phyloP scores from a whole-genome alignment of 2,888 invertebrate species.

The Colostygia pectinataria region DNA sequence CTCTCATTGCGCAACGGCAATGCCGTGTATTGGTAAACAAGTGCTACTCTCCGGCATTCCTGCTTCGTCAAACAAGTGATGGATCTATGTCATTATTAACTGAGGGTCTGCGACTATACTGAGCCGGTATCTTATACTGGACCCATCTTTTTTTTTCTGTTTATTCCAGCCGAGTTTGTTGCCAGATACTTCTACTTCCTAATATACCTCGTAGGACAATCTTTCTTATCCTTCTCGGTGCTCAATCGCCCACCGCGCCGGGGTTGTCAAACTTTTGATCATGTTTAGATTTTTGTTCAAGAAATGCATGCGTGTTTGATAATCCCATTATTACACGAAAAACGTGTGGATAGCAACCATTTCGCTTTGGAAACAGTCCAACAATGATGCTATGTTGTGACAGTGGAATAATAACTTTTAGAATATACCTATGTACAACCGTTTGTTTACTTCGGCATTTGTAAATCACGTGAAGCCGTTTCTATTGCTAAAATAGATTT shows the following conservation, averaged over 20 bases:
- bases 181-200: too few species aligned
- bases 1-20: constrained; percentile 48
- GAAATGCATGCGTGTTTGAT: not conserved
- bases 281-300: too few species aligned
- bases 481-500: not conserved
- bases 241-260: too few species aligned
- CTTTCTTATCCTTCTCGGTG: too few species aligned
- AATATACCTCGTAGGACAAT: too few species aligned
- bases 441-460: constrained; percentile 15
- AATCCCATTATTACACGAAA: not conserved
- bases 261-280: too few species aligned
- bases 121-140: too few species aligned
- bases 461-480: constrained; percentile 7
- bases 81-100: not conserved
- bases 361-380: constrained; percentile 15
- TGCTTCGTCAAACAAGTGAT: constrained; percentile 5
- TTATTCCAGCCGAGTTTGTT: too few species aligned
- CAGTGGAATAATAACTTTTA: constrained; percentile 8
- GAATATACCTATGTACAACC: constrained; percentile 6
- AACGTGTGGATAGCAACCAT: constrained; percentile 8
- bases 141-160: too few species aligned
- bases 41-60: constrained; percentile 29
- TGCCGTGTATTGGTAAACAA: constrained; percentile 46
- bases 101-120: too few species aligned
- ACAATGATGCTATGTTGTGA: constrained; percentile 16